A percentile compares a stretch with the other conserved stretches of the same genome.
Evolutionary conservation across 2,797 vertebrate species (phyloP).

Genomic region (Petrocephalus sullivani): DNA sequence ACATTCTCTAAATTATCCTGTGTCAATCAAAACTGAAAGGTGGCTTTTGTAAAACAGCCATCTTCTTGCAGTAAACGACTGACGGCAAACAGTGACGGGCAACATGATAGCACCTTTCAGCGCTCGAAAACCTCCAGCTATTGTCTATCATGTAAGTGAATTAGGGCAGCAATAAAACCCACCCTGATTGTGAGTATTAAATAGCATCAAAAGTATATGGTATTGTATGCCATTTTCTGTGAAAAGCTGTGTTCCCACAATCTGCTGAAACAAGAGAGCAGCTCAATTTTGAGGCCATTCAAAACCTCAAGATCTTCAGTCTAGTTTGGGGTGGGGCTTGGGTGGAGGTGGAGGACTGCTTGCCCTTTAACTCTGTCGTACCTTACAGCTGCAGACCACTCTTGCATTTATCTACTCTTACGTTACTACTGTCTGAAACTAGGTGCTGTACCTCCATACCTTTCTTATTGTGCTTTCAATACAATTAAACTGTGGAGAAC

Average conservation of each 20-base stretch:
- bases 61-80: background rate
- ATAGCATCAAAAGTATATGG: slow-evolving; percentile 13
- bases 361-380: background rate
- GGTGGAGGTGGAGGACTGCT: background rate
- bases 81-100: background rate
- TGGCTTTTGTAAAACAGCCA: background rate
- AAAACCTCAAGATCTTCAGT: background rate
- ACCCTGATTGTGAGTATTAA: background rate
- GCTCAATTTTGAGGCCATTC: background rate
- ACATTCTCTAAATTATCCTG: background rate
- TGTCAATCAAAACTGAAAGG: background rate
- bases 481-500: background rate
- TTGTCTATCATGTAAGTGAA: background rate
- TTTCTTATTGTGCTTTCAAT: background rate
- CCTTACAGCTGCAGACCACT: background rate
- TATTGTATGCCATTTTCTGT: background rate
- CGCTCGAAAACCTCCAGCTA: background rate
- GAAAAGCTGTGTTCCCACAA: background rate
- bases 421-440: background rate
- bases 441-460: background rate
- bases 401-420: background rate
- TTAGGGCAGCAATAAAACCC: background rate
- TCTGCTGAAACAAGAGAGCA: slow-evolving; percentile 4
- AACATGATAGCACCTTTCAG: background rate
- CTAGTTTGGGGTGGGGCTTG: background rate